A percentile compares a stretch with the other conserved stretches of the same genome.
Conservation (phyloP, 2,797 vertebrate genomes). For the Sphenodon punctatus region DNA sequence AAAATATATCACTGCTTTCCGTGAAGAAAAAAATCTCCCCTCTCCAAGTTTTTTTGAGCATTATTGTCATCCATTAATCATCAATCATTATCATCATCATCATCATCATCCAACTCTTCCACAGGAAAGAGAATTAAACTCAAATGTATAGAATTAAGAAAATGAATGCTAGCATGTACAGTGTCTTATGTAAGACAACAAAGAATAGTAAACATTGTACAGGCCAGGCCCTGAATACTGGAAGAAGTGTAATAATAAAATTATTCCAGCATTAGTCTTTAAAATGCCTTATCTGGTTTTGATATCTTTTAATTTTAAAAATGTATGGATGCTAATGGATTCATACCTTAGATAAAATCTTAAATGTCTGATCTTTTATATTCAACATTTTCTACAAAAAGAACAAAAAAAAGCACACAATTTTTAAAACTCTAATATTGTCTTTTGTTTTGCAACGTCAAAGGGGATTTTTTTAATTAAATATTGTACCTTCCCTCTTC, state of each 20-base stretch:
- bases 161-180: not conserved
- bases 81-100: not conserved
- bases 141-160: constrained; percentile 20
- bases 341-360: constrained; percentile 7
- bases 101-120: constrained; percentile 56
- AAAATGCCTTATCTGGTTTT: not conserved
- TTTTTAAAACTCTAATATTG: not conserved
- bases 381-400: constrained; percentile 15
- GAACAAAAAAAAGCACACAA: not conserved
- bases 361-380: not conserved
- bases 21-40: constrained; percentile 61
- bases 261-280: not conserved
- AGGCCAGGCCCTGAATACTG: not conserved
- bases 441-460: constrained; percentile 60
- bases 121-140: constrained; percentile 38
- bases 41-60: constrained; percentile 34
- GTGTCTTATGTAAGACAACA: not conserved
- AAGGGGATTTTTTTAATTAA: constrained; percentile 60
- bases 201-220: not conserved
- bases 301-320: not conserved
- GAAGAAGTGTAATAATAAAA: not conserved
- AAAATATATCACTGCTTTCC: constrained; percentile 78
- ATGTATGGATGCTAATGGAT: not conserved
- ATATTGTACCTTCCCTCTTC: constrained; percentile 49
- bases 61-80: not conserved